Base-by-base conservation (phyloP, 2,797 vertebrate species). In the Odontamblyopus lacepedii region DNA sequence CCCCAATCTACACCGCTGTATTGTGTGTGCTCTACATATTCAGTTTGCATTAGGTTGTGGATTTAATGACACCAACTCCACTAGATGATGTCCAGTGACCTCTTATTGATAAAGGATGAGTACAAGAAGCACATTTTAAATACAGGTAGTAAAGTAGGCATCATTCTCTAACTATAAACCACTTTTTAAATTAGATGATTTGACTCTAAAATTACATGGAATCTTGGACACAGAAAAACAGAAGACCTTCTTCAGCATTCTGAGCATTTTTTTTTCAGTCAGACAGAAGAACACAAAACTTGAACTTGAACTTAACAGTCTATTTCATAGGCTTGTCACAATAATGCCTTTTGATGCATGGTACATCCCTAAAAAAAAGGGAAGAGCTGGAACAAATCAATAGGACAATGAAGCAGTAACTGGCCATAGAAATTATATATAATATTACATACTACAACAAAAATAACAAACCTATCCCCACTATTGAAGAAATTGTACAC, bases 11-110 rank as follows among this genome's bases (percentile, higher is more conserved):
- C 32, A 70, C 44, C 71, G 53, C 1, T 0, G 51, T 69, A 65
- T 74, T 85, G 57, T 79, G 65, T 50, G 19, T 69, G 35, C 66
- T 74, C 70, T 41, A 66, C 27, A 55, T 59, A 60, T 69, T 77
- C 67, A 23, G 26, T 50, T 70, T 56, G 29, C 1, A 3, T 51
- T 69, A 41, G 69, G 50, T 75, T 77, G 29, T 67, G 8, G 67
- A 53, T 23, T 71, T 59, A 67, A 80, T 66, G 44, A 69, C 27
- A 64, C 71, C 3, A 71, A 77, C 50, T 75, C 13, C 55, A 44
- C 13, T 30, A n/a, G 53, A 41, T 6, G 41, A 75, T 32, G 70
- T 64, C 6, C 50, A 48, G 15, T 76, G 74, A 77, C 66, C 75
- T 60, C 55, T 57, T 67, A 73, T 75, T 72, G 63, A 80, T 76